A percentile compares a stretch with the other conserved stretches of the same genome.
Evolutionary conservation across 1,140 invertebrate species (phyloP).

Genomic region (Aradophagus sp.): DNA sequence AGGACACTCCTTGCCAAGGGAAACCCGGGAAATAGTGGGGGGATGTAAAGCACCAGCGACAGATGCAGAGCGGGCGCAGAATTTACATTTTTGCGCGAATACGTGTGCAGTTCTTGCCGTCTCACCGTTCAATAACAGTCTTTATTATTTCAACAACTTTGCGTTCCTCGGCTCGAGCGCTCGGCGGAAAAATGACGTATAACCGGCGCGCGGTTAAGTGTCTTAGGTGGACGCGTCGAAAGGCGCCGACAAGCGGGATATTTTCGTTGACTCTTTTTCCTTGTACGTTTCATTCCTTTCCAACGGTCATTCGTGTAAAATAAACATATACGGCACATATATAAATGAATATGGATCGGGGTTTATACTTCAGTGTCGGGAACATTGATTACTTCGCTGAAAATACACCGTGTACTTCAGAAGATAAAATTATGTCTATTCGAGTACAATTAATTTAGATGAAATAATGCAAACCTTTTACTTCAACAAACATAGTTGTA

Average conservation of each 20-base stretch:
- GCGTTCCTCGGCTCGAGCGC: constrained; percentile 4
- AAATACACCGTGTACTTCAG: too few species aligned
- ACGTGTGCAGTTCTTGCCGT: constrained; percentile 55
- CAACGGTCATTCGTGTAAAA: too few species aligned
- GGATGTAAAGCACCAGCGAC: constrained; percentile 47
- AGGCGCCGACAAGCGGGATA: constrained; percentile 1
- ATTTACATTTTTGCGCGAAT: constrained; percentile 67
- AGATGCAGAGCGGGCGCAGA: constrained; percentile 59
- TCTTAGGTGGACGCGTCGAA: constrained; percentile 29
- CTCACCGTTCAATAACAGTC: constrained; percentile 66
- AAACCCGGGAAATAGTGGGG: constrained; percentile 15
- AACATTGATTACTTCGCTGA: too few species aligned
- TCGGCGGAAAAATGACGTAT: constrained; percentile 20
- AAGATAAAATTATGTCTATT: too few species aligned
- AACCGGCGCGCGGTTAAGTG: constrained; percentile 20
- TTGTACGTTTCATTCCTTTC: too few species aligned
- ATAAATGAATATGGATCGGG: too few species aligned
- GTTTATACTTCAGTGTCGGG: too few species aligned
- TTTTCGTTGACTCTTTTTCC: constrained; percentile 23
- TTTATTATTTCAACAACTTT: constrained; percentile 71
- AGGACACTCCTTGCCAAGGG: constrained; percentile 29
- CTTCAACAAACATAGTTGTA: too few species aligned
- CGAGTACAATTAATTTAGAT: too few species aligned
- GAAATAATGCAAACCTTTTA: too few species aligned
- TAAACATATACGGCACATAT: too few species aligned